Evolutionary conservation across 1,140 invertebrate species (phyloP).

Genomic region (Drosophila tropicalis): DNA sequence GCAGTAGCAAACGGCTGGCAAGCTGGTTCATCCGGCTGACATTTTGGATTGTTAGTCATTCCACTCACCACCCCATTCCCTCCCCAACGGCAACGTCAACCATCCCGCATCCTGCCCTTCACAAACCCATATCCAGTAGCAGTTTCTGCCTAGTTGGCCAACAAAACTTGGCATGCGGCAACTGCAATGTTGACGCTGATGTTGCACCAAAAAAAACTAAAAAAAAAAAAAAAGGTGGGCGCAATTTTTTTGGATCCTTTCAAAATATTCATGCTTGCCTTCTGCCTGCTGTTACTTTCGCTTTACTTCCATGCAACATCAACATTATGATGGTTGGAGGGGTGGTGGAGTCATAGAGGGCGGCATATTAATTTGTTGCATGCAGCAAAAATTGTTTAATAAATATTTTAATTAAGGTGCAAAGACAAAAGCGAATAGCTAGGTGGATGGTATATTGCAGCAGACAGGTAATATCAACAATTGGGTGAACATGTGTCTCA

Average conservation of each 20-base stretch:
- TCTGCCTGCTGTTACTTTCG: not conserved
- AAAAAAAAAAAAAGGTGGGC: constrained; percentile 37
- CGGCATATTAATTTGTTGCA: constrained; percentile 68
- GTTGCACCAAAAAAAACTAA: constrained; percentile 46
- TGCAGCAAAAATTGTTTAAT: constrained; percentile 73
- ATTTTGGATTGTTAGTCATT: constrained; percentile 61
- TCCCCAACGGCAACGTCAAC: not conserved
- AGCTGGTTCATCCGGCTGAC: constrained; percentile 70
- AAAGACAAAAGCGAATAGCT: constrained; percentile 15
- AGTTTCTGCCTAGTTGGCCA: constrained; percentile 66
- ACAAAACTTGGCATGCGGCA: constrained; percentile 72
- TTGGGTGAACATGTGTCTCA: not conserved
- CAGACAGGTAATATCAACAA: not conserved
- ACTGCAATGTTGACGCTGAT: constrained; percentile 77
- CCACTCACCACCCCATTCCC: not conserved
- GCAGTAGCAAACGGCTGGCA: constrained; percentile 34
- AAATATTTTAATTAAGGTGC: constrained; percentile 76
- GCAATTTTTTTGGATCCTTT: not conserved
- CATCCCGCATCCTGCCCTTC: not conserved
- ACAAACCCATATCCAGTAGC: constrained; percentile 26
- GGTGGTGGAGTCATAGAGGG: not conserved
- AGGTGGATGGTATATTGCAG: constrained; percentile 11
- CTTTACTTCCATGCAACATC: not conserved
- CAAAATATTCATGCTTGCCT: constrained; percentile 13
- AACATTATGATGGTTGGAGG: constrained; percentile 24